Evolutionary conservation across 2,888 invertebrate genomes (phyloP), one percentile per base, ranked within the genome.

Genomic region (Abrostola tripartita): DNA sequence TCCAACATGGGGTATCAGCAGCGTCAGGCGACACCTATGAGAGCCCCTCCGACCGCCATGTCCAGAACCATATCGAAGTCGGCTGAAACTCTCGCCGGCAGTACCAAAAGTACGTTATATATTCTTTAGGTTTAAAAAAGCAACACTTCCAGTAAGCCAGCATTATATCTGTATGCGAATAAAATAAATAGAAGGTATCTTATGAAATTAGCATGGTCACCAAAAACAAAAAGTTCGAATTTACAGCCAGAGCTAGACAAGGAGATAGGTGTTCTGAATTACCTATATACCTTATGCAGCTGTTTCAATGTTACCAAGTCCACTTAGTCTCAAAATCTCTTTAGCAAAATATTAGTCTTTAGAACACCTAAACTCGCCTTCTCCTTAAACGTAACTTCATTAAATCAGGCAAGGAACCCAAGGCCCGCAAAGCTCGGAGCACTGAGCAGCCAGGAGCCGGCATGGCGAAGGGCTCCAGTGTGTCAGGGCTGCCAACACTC

Each of bases 1-100:
- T 79, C 88, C n/a, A 90, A 91, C 44, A 91, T 88, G 89, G 89
- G 88, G 56, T 88, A 92, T 69, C 88, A 88, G 62, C 90, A 88
- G 56, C 82, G 90, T 1, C 91, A 90, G 58, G 85, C 87, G 14
- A 90, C 89, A 4, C 94, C 94, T 0, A 90, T 94, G 90, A 88
- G 83, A 81, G 94, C 93, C 0, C 88, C 91, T 1, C 93, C 93
- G 0, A 84, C 89, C 0, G 88, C 91, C 5, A 73, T 93, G 5
- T 90, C 92, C 0, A 89, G 91, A 65, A 90, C 77, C 65, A 86
- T 94, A 11, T 94, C 94, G 2, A 92, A 87, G 66, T 93, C 94
- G 40, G 95, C 95, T 58, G 95, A 95, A 71, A 90, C 91, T 5
- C 82, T 95, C 24, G 87, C 86, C 11, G 91, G 89, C 7, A 86